Conservation (phyloP, 2,797 vertebrate genomes). For the Pangasius krempfi region DNA sequence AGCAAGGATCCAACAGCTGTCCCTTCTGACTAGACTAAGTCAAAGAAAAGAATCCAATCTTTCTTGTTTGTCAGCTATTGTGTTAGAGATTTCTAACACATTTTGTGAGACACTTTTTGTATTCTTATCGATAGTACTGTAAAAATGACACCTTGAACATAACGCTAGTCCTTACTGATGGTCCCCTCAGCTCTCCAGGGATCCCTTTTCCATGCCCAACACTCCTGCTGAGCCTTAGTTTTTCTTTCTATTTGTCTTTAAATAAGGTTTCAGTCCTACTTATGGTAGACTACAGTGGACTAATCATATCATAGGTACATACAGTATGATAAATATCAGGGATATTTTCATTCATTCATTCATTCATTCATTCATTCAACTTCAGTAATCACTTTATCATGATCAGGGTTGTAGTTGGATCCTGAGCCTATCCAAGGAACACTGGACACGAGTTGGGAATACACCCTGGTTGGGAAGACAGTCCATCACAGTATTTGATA, state of each 20-base stretch:
- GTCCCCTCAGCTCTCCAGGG: conserved; percentile 77
- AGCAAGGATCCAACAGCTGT: conserved; percentile 44
- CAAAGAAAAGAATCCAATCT: conserved; percentile 25
- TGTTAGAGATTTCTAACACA: conserved; percentile 73
- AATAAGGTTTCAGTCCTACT: background rate
- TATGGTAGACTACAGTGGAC: background rate
- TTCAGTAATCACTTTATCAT: background rate
- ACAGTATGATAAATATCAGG: background rate
- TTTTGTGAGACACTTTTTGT: conserved; percentile 58
- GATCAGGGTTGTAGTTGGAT: background rate
- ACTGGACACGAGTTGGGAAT: background rate
- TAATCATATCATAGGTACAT: background rate
- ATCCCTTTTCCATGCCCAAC: conserved; percentile 73
- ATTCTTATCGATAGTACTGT: conserved; percentile 79
- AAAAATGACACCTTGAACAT: conserved; percentile 82
- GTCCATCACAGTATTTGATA: background rate
- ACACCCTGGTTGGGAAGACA: background rate
- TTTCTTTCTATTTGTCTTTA: conserved; percentile 65
- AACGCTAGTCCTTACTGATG: conserved; percentile 77
- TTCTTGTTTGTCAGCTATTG: conserved; percentile 59
- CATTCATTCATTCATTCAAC: background rate
- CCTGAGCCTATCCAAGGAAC: background rate
- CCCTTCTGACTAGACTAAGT: conserved; percentile 40
- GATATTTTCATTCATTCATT: background rate
- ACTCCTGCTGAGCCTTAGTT: conserved; percentile 78